These are phyloP conservation scores for Talpa occidentalis DNA, from an alignment of 2,113 vertebrate genomes.

Conservation along the genomic window DNA sequence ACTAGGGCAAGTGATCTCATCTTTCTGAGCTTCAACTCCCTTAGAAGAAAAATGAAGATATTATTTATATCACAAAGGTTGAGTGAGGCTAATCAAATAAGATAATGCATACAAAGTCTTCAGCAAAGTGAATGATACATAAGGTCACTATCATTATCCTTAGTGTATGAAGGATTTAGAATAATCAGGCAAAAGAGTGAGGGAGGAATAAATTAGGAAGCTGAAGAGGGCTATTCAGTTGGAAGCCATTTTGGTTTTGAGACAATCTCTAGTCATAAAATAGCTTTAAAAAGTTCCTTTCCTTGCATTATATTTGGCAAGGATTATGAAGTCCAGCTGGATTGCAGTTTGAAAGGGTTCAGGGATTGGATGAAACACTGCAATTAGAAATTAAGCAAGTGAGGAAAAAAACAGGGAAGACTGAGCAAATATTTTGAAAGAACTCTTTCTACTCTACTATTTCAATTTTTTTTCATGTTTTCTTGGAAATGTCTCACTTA, in stretches of 20 bases:
- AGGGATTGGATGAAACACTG: not conserved
- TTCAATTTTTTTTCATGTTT: not conserved
- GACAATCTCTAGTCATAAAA: not conserved
- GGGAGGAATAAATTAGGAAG: not conserved
- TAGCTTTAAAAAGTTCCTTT: not conserved
- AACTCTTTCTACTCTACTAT: not conserved
- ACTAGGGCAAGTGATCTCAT: conserved; percentile 5
- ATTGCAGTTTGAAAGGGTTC: not conserved
- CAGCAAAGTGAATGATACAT: not conserved
- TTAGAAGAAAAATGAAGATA: not conserved
- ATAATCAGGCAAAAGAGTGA: not conserved
- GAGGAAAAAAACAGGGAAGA: not conserved
- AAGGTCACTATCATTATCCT: not conserved
- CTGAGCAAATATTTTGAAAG: not conserved
- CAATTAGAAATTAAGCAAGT: not conserved
- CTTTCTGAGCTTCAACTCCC: not conserved
- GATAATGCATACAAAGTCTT: not conserved
- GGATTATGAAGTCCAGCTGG: not conserved
- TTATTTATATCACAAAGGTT: not conserved
- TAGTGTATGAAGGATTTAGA: not conserved
- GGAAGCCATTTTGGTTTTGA: not conserved
- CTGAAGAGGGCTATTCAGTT: not conserved
- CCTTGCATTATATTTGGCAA: not conserved
- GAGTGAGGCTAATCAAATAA: not conserved
- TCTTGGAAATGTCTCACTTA: not conserved